These are phyloP conservation scores for Hestina assimilis DNA, from an alignment of 1,140 invertebrate genomes.

Conservation along the genomic window DNA sequence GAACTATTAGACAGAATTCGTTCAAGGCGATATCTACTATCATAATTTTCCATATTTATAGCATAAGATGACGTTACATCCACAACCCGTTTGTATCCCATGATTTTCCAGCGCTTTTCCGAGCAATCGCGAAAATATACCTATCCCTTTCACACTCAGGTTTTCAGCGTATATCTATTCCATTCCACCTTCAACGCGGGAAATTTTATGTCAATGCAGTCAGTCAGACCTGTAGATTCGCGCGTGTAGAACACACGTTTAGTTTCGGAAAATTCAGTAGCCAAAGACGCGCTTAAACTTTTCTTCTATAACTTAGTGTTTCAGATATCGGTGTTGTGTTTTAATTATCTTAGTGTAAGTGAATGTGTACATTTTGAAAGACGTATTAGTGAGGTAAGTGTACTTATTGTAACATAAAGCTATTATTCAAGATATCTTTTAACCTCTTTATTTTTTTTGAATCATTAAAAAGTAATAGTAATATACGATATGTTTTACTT, in stretches of 20 bases:
- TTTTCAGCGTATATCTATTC: constrained; percentile 22
- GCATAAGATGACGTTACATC: constrained; percentile 31
- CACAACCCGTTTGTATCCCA: constrained; percentile 15
- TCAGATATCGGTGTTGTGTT: constrained; percentile 30
- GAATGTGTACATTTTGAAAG: constrained; percentile 45
- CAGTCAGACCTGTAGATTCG: constrained; percentile 69
- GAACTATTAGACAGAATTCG: constrained; percentile 4
- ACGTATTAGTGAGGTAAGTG: constrained; percentile 63
- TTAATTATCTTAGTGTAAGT: constrained; percentile 24
- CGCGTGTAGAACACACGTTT: constrained; percentile 52
- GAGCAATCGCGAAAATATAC: constrained; percentile 27
- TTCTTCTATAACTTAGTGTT: constrained; percentile 27
- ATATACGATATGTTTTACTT: too few relatives aligned
- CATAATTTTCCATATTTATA: constrained; percentile 24
- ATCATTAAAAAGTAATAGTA: neutral
- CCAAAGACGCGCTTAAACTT: constrained; percentile 38
- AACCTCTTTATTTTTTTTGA: neutral
- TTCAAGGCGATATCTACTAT: constrained; percentile 20
- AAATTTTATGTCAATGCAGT: constrained; percentile 50
- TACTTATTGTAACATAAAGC: neutral
- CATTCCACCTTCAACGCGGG: constrained; percentile 50
- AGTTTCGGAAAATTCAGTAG: constrained; percentile 39
- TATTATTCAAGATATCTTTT: neutral
- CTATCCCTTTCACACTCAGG: constrained; percentile 31
- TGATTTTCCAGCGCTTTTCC: constrained; percentile 46